A percentile compares a stretch with the other conserved stretches of the same genome.
phyloP scores from a whole-genome alignment of 2,888 invertebrate genomes.

The Apomyelois bistriatella region DNA sequence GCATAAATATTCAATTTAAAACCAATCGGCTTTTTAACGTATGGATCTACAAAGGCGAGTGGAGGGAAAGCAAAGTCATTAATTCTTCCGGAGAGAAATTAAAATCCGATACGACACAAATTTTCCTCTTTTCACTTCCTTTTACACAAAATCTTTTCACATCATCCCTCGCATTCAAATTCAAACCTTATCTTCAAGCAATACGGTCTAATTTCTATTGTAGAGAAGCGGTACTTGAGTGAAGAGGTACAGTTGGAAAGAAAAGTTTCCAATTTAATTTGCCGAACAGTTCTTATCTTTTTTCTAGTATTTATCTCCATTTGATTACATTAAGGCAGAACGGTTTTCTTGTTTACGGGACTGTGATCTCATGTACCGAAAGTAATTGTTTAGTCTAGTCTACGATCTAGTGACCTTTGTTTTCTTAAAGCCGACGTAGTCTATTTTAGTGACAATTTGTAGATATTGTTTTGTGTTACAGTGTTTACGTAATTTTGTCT shows the following conservation, averaged over 20 bases:
- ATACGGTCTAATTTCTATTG: constrained; percentile 25
- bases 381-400: constrained; percentile 6
- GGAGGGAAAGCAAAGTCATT: constrained; percentile 66
- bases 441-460: too few species aligned
- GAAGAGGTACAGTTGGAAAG: constrained; percentile 25
- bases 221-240: constrained; percentile 4
- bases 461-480: too few species aligned
- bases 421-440: not conserved
- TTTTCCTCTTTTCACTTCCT: constrained; percentile 47
- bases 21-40: constrained; percentile 53
- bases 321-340: constrained; percentile 69
- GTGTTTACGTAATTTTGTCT: too few species aligned
- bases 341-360: constrained; percentile 39
- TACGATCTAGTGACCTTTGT: not conserved
- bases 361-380: constrained; percentile 2
- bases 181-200: constrained; percentile 2
- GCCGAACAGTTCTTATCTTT: constrained; percentile 69
- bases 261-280: constrained; percentile 74
- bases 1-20: constrained; percentile 37
- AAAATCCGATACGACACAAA: constrained; percentile 78
- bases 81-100: constrained; percentile 72
- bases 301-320: constrained; percentile 69
- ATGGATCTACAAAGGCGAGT: constrained; percentile 50
- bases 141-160: constrained; percentile 33
- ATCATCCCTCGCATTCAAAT: constrained; percentile 12